Base-by-base conservation (phyloP, 2,888 invertebrate species). In the Mechanitis messenoides region DNA sequence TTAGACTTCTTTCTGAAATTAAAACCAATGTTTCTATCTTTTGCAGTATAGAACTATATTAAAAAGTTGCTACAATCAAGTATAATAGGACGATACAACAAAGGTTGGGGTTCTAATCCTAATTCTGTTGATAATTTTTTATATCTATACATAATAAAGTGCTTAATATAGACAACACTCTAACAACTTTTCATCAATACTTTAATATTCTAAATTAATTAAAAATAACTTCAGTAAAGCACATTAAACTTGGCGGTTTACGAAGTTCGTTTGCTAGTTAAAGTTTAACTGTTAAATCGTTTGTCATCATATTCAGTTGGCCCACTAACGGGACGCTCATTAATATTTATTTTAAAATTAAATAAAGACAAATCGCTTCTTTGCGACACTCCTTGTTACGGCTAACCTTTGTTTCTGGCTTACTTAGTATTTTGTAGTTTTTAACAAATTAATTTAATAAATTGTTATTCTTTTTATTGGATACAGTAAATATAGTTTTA, bases 221-320 rank as follows among this genome's bases (percentile, higher is more conserved):
- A 62, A 64, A 64, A 60, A 57, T 59, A 59, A 59, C 57, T 66
- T 60, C 63, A 57, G 59, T 57, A 59, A 58, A 56, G 58, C 58
- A 56, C 61, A 66, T 68, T 68, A 66, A 68, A 64, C 62, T 62
- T 59, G 58, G 62, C 62, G 62, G 61, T 62, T 61, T 56, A 38
- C 53, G 66, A 67, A 71, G 69, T 68, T 72, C 69, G 72, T 74
- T 72, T 71, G 70, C 68, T 71, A 65, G 68, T 67, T 72, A 66
- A 72, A 74, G 67, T 72, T 74, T 69, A 67, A 70, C 71, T 69
- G 70, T 65, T 65, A 67, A 69, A 69, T 72, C 74, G 69, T 74
- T 76, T 73, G 71, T 76, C 76, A 74, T 74, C 71, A 66, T 68
- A 69, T 72, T 66, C 62, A 66, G 64, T 60, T 64, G 64, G 64